phyloP scores from a whole-genome alignment of 2,888 invertebrate species.

The Adineta ricciae region DNA sequence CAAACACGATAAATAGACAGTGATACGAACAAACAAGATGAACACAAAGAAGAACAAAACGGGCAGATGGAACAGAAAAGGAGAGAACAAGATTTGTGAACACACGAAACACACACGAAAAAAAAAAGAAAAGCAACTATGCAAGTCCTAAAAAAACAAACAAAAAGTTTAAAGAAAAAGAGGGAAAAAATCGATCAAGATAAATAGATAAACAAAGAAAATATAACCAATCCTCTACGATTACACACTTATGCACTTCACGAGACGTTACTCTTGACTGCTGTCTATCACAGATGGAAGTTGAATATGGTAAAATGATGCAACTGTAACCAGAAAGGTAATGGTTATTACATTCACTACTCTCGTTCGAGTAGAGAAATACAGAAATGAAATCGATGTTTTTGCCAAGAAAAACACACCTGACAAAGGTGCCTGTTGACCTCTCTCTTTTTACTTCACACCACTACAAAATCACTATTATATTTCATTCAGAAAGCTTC shows the following conservation, averaged over 20 bases:
- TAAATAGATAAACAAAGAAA: not conserved
- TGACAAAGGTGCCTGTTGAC: too few relatives aligned
- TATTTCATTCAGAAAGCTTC: too few relatives aligned
- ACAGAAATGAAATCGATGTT: too few relatives aligned
- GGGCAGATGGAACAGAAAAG: not conserved
- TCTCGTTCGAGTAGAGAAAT: too few relatives aligned
- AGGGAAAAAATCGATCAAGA: not conserved
- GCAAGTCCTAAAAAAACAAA: not conserved
- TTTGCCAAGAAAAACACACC: too few relatives aligned
- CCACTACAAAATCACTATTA: too few relatives aligned
- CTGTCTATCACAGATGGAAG: not conserved
- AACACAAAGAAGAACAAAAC: not conserved
- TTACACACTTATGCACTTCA: not conserved
- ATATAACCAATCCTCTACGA: conserved; percentile 5
- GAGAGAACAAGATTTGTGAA: not conserved
- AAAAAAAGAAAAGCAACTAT: conserved; percentile 8
- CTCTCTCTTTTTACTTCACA: too few relatives aligned
- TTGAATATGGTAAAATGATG: not conserved
- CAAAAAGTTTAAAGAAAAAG: not conserved
- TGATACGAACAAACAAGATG: not conserved
- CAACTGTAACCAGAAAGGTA: too few relatives aligned
- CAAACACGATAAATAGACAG: not conserved
- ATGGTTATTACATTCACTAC: too few relatives aligned
- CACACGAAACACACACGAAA: conserved; percentile 10
- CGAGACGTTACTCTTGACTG: not conserved